Evolutionary conservation across 2,888 invertebrate species (phyloP), one percentile per base, ranked within the genome.

Genomic region (Eupithecia abbreviata): DNA sequence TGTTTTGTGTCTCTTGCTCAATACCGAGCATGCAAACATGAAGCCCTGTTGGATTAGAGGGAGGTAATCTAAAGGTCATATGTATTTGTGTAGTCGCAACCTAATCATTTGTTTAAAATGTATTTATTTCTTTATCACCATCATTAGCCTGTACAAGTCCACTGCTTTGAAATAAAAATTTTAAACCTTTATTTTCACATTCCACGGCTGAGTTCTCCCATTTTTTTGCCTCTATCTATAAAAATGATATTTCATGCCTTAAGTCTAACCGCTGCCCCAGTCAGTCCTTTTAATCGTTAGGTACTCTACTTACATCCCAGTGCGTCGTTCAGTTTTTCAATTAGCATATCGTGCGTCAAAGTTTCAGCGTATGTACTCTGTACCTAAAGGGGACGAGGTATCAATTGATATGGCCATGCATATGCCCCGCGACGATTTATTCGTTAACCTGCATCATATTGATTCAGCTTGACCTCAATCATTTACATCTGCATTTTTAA

Each of bases 381-480:
- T 58, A 13, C 9, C 18, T 18, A 18, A 9, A 83, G 87, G 89
- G 90, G 89, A 84, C 82, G 72, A 76, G 83, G 85, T 81, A 83
- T 84, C 88, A 92, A 94, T 94, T 94, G 93, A 93, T 92, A 91
- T 89, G 93, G 88, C 95, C 94, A 86, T 92, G 92, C 86, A 85
- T 82, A 79, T 86, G 89, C 86, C 87, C 90, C 88, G 82, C 85
- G 89, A 88, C 90, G 91, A 92, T 94, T 93, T 94, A 92, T 88
- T 93, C 90, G 91, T 94, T 93, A 93, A 93, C 93, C 93, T 92
- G 89, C 84, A 83, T 82, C 84, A 83, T 89, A 90, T 90, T 88
- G 90, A 91, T 91, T 86, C 87, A 85, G 90, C 85, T 91, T 92
- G 92, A 92, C 92, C 92, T 90, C 85, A 90, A 91, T 90, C 88